Conservation (phyloP, 2,113 vertebrate genomes). For the Notiomystis cincta region DNA sequence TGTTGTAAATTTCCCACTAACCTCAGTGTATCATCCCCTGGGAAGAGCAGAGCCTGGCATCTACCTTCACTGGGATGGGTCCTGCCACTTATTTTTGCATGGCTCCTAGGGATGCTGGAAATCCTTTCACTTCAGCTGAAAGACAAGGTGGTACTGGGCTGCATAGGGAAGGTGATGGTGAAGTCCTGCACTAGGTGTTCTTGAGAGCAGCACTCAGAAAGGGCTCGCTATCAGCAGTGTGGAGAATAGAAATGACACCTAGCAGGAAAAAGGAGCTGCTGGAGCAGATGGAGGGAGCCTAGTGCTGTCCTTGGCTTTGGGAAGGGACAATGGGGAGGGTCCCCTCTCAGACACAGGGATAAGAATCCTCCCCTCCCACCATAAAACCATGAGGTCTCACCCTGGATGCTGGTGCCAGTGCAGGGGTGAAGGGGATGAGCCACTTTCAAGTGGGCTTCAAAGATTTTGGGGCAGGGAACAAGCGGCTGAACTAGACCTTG, state of each 20-base stretch:
- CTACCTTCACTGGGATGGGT: fast-evolving
- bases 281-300: slow-evolving; percentile 20
- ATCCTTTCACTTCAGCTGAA: not conserved
- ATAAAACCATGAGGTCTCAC: not conserved
- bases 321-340: not conserved
- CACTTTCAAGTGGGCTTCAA: not conserved
- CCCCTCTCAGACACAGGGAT: not conserved
- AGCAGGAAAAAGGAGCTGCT: not conserved
- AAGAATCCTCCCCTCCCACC: not conserved
- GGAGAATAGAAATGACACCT: slow-evolving; percentile 68
- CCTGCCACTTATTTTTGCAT: not conserved
- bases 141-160: not conserved
- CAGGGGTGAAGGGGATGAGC: not conserved
- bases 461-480: not conserved
- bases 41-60: not conserved
- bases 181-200: not conserved
- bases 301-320: not conserved
- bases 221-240: slow-evolving; percentile 53
- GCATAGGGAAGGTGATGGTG: not conserved
- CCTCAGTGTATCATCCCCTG: not conserved
- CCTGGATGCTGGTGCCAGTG: not conserved
- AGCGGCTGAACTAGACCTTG: not conserved
- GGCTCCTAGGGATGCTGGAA: not conserved
- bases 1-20: not conserved
- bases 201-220: not conserved